Evolutionary conservation across 2,113 vertebrate genomes (phyloP).

Genomic region (Myotis lucifugus): DNA sequence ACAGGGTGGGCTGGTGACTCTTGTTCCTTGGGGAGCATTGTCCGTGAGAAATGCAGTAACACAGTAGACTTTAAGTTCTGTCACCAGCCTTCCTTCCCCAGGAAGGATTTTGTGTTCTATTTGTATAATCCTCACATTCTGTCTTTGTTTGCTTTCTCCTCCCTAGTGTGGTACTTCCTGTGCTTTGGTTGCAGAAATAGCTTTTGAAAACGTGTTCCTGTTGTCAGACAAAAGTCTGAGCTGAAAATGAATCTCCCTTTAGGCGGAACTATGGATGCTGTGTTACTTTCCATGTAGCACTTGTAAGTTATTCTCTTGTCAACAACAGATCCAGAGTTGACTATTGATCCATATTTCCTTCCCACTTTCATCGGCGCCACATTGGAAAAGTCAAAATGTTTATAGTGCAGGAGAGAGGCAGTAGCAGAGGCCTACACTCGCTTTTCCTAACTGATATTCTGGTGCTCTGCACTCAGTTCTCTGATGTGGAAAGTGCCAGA

Average conservation of each 20-base stretch:
- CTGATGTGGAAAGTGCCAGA: not conserved
- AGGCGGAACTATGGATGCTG: not conserved
- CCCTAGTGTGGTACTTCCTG: not conserved
- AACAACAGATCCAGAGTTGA: not conserved
- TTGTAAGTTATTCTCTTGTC: not conserved
- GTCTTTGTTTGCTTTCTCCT: not conserved
- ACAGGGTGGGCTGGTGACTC: not conserved
- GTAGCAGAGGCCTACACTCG: not conserved
- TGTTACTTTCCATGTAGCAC: not conserved
- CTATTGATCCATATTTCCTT: not conserved
- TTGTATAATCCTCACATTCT: not conserved
- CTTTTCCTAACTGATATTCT: not conserved
- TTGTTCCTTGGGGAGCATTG: not conserved
- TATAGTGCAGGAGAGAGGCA: not conserved
- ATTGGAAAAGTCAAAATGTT: not conserved
- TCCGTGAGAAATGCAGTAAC: not conserved
- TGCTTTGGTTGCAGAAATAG: not conserved
- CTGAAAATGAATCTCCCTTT: slow-evolving; percentile 15
- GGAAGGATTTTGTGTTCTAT: not conserved
- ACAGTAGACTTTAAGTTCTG: not conserved
- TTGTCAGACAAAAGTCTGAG: not conserved
- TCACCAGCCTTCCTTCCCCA: not conserved
- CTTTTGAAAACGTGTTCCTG: slow-evolving; percentile 17
- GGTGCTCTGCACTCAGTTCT: not conserved
- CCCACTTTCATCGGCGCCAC: not conserved